Percentiles rank a stretch among this genome's conserved stretches.
These are phyloP conservation scores for Arrhopalites spinosus DNA, from an alignment of 2,888 invertebrate genomes.

Conservation along the genomic window DNA sequence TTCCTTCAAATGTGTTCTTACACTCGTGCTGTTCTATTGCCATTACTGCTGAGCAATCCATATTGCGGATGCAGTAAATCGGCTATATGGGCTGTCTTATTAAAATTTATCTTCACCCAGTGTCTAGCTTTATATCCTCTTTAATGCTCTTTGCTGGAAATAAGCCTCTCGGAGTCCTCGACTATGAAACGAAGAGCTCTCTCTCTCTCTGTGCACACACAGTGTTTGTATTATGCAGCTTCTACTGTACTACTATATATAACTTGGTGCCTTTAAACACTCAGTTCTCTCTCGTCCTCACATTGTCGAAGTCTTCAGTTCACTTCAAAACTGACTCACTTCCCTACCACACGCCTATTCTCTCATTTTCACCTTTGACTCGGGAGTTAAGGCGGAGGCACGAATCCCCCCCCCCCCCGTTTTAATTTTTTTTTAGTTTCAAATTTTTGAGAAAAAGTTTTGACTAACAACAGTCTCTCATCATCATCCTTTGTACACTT, in stretches of 20 bases:
- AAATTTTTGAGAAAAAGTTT: too few relatives aligned
- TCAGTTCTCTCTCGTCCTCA: conserved; percentile 43
- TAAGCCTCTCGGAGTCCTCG: conserved; percentile 46
- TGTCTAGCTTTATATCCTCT: conserved; percentile 45
- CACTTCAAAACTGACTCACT: conserved; percentile 39
- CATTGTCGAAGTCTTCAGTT: conserved; percentile 47
- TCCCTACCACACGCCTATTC: conserved; percentile 27
- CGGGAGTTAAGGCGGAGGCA: background rate
- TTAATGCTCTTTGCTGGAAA: conserved; percentile 53
- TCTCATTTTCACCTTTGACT: conserved; percentile 41
- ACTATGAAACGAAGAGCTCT: conserved; percentile 24
- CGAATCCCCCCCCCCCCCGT: background rate
- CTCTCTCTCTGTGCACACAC: too few relatives aligned
- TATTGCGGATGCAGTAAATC: conserved; percentile 51
- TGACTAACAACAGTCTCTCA: background rate
- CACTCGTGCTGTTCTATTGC: conserved; percentile 12
- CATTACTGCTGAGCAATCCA: conserved; percentile 36
- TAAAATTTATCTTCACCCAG: conserved; percentile 53
- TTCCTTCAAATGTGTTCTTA: conserved; percentile 25
- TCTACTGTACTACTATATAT: conserved; percentile 45
- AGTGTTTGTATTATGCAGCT: conserved; percentile 33
- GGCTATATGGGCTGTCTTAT: conserved; percentile 54
- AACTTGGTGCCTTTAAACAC: conserved; percentile 48
- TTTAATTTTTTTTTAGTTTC: background rate
- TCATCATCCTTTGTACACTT: background rate